These are phyloP conservation scores for Gouania willdenowi DNA, from an alignment of 2,797 vertebrate genomes.

Conservation along the genomic window DNA sequence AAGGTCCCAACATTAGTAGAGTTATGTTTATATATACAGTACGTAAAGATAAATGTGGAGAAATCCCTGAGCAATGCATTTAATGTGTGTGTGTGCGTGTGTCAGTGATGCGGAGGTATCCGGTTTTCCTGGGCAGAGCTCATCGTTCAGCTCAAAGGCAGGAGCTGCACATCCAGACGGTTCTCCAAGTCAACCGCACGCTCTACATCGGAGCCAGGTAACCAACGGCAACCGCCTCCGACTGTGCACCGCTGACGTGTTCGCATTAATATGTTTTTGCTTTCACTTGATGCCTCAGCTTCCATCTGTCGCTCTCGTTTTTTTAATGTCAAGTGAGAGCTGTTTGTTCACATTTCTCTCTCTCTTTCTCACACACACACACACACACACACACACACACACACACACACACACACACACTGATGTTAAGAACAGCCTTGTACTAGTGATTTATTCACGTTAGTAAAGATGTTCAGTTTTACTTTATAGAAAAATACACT, in stretches of 20 bases:
- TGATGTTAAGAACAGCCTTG: no score
- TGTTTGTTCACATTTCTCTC: slow-evolving; percentile 27
- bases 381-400: no score
- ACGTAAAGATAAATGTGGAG: slow-evolving; percentile 12
- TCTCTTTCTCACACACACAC: no score
- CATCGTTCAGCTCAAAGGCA: slow-evolving; percentile 71
- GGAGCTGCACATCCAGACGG: slow-evolving; percentile 88
- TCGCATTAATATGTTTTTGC: slow-evolving; percentile 51
- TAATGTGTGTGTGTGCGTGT: slow-evolving; percentile 10
- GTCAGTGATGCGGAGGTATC: slow-evolving; percentile 85
- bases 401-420: no score
- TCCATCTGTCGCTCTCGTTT: slow-evolving; percentile 55
- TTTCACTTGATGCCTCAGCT: slow-evolving; percentile 48
- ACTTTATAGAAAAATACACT: no score
- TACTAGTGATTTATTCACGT: no score
- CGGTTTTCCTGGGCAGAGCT: slow-evolving; percentile 88
- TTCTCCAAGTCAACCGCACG: slow-evolving; percentile 91
- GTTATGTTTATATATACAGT: no score
- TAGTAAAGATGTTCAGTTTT: no score
- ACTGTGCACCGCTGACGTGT: slow-evolving; percentile 43
- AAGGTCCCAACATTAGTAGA: no score
- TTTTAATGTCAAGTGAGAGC: slow-evolving; percentile 47
- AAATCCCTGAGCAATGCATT: slow-evolving; percentile 20
- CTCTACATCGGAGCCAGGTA: slow-evolving; percentile 96
- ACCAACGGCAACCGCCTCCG: slow-evolving; percentile 62